Percentiles rank a stretch among this genome's conserved stretches.
Conservation (phyloP, 2,113 vertebrate species). For the Myrmecobius fasciatus region DNA sequence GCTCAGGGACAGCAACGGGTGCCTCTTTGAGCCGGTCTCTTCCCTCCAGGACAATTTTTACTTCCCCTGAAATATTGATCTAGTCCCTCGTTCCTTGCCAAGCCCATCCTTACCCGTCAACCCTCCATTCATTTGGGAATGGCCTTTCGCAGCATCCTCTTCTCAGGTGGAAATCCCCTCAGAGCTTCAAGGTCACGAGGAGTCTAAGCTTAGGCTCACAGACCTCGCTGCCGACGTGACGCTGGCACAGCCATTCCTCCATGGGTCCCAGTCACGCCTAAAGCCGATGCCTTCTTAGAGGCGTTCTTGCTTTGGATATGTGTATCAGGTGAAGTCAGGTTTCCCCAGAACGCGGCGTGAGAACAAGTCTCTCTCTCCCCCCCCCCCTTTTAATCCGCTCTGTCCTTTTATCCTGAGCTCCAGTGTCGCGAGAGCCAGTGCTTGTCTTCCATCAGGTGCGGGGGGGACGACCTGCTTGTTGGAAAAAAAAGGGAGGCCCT, state of each 20-base stretch:
- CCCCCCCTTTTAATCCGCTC: not conserved
- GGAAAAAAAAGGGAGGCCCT: no score
- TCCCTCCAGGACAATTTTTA: not conserved
- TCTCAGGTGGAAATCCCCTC: not conserved
- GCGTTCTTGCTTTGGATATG: not conserved
- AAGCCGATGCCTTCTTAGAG: not conserved
- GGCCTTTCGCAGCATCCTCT: not conserved
- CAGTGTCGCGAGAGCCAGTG: not conserved
- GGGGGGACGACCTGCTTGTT: no score
- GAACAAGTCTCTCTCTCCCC: not conserved
- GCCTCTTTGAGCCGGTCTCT: no score
- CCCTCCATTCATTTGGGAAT: not conserved
- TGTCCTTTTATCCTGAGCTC: not conserved
- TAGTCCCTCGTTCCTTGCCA: not conserved
- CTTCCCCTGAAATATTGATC: not conserved
- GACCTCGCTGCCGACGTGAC: not conserved
- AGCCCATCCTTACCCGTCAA: not conserved
- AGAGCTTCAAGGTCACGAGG: not conserved
- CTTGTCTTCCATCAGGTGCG: no score
- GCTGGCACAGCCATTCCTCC: rapidly evolving
- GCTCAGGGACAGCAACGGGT: no score
- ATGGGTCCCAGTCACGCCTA: not conserved
- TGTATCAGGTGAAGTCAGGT: not conserved
- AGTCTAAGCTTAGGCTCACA: not conserved
- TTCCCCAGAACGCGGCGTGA: not conserved